These are phyloP conservation scores for Bagarius yarrelli DNA, from an alignment of 2,113 vertebrate species.

Conservation along the genomic window DNA sequence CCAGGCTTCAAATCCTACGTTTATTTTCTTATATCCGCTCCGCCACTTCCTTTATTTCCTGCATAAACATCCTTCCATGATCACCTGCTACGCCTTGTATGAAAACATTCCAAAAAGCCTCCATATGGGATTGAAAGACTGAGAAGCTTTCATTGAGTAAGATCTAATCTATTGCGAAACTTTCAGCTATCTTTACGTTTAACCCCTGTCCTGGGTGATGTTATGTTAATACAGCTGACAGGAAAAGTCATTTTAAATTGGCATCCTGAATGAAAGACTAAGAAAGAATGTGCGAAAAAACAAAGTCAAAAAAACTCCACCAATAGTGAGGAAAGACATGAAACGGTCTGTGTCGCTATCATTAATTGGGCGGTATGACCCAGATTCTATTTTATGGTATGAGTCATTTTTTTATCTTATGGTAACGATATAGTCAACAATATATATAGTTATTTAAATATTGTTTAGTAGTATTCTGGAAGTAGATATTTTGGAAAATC, in stretches of 20 bases:
- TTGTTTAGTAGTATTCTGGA: no score
- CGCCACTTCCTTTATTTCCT: conserved; percentile 16
- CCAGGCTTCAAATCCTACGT: background rate
- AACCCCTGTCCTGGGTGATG: background rate
- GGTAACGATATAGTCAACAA: no score
- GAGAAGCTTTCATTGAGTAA: background rate
- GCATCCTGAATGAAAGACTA: background rate
- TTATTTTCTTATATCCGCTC: conserved; percentile 33
- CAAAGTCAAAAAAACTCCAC: background rate
- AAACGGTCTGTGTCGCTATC: no score
- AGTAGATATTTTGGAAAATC: no score
- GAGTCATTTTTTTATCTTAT: no score
- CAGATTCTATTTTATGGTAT: no score
- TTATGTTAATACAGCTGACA: background rate
- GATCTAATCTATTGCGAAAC: background rate
- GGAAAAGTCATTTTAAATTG: background rate
- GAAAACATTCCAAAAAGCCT: conserved; percentile 27
- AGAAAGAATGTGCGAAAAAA: background rate
- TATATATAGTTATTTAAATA: no score
- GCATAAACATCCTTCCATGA: conserved; percentile 35
- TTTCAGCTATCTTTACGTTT: background rate
- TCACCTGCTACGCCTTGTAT: conserved; percentile 24
- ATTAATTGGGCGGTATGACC: no score
- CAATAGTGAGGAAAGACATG: background rate
- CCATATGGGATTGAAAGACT: no score